A percentile compares a stretch with the other conserved stretches of the same genome.
Conservation (phyloP, 2,797 vertebrate genomes). For the Leucoraja ocellata region DNA sequence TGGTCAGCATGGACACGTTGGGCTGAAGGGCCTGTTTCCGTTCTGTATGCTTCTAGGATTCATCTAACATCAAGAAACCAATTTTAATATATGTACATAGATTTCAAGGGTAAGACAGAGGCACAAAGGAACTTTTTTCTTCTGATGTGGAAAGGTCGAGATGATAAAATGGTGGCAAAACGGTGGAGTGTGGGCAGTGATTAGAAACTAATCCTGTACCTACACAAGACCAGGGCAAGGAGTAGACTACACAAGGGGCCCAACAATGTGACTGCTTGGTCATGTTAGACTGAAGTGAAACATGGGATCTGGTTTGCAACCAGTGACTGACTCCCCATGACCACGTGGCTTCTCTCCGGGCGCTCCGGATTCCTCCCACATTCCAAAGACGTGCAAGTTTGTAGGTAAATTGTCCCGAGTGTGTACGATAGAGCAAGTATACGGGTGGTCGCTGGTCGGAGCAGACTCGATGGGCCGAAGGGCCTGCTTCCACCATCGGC, state of each 20-base stretch:
- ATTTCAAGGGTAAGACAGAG: background rate
- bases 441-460: no score
- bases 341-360: no score
- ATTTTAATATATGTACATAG: background rate
- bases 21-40: no score
- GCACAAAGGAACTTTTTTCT: background rate
- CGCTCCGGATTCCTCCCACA: no score
- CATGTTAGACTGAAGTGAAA: background rate
- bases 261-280: background rate
- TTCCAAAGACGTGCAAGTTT: no score
- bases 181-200: background rate
- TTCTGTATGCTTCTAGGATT: no score
- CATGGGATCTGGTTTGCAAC: background rate
- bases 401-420: no score
- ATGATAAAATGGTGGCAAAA: background rate
- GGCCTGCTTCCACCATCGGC: no score
- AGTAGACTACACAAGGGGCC: background rate
- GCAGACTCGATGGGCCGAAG: no score
- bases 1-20: no score
- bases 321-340: no score
- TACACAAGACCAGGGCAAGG: background rate
- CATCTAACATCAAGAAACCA: background rate
- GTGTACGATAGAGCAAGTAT: no score
- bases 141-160: background rate
- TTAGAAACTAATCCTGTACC: background rate